phyloP scores from a whole-genome alignment of 2,888 invertebrate genomes.

The Bhutanitis thaidina region DNA sequence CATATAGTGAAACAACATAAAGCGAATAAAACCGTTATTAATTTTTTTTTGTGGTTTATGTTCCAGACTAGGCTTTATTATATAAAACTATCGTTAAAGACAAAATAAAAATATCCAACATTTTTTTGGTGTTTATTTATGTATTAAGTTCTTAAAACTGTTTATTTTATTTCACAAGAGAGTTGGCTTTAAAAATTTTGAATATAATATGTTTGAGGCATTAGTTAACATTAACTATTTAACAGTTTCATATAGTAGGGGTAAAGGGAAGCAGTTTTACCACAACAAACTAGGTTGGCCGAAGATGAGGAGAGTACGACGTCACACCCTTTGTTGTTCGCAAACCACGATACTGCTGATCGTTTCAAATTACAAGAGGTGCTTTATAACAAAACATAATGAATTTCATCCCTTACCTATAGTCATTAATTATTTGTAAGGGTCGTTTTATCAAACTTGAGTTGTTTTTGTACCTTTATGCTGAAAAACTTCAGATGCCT shows the following conservation, averaged over 20 bases:
- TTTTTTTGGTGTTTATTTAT: no score
- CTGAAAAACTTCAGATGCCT: no score
- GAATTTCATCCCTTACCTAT: slow-evolving; percentile 7
- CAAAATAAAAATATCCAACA: no score
- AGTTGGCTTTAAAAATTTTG: no score
- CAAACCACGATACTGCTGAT: slow-evolving; percentile 15
- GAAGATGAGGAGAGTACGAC: slow-evolving; percentile 40
- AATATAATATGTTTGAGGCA: no score
- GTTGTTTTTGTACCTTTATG: background rate
- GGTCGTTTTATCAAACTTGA: slow-evolving; percentile 6
- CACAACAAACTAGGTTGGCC: slow-evolving; percentile 49
- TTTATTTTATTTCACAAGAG: no score
- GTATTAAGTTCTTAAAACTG: no score
- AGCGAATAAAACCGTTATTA: no score
- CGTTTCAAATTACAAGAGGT: slow-evolving; percentile 13
- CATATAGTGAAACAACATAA: no score
- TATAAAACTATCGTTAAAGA: no score
- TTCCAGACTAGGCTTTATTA: no score
- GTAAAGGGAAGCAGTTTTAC: slow-evolving; percentile 25
- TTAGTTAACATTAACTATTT: background rate
- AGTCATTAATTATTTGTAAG: slow-evolving; percentile 12
- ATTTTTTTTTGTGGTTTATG: no score
- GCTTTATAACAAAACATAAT: slow-evolving; percentile 16
- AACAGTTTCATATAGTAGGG: background rate
- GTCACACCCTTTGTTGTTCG: slow-evolving; percentile 35